Percentiles rank a stretch among this genome's conserved stretches.
Conservation (phyloP, 2,113 vertebrate species). For the Alethe diademata region DNA sequence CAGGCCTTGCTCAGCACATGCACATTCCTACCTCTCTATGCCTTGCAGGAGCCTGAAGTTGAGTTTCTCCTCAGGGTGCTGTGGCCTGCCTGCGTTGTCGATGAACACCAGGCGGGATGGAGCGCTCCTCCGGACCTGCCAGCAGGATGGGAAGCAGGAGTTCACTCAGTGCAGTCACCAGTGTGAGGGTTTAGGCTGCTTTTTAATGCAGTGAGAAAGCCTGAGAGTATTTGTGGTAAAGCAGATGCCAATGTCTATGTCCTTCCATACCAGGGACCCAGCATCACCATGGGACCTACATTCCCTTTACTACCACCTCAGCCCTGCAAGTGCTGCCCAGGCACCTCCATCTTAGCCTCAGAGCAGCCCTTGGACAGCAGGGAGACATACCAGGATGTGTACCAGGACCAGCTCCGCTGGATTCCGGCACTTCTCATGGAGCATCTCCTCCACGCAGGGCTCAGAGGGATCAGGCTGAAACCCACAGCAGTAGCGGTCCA, state of each 20-base stretch:
- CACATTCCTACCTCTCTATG: slow-evolving; percentile 80
- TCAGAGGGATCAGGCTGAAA: slow-evolving; percentile 85
- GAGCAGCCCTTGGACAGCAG: not conserved
- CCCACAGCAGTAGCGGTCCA: slow-evolving; percentile 94
- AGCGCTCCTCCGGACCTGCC: slow-evolving; percentile 81
- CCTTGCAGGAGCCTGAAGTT: slow-evolving; percentile 91
- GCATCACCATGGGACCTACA: not conserved
- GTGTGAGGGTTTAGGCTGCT: not conserved
- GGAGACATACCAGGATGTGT: slow-evolving; percentile 86
- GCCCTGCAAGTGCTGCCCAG: not conserved
- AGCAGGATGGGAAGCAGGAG: not conserved
- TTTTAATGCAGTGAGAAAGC: not conserved
- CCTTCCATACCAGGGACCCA: fast-evolving
- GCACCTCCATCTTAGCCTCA: not conserved
- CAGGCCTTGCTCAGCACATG: fast-evolving
- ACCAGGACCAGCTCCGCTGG: slow-evolving; percentile 82
- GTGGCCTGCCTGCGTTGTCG: slow-evolving; percentile 85
- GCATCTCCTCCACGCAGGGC: slow-evolving; percentile 86
- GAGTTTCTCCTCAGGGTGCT: slow-evolving; percentile 81
- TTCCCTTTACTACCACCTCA: not conserved
- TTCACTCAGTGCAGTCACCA: not conserved
- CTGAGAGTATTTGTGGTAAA: fast-evolving
- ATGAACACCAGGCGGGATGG: slow-evolving; percentile 89
- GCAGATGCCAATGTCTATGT: not conserved
- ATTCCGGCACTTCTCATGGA: slow-evolving; percentile 83